Conservation (phyloP, 2,113 vertebrate genomes). For the Muntiacus muntjak region DNA sequence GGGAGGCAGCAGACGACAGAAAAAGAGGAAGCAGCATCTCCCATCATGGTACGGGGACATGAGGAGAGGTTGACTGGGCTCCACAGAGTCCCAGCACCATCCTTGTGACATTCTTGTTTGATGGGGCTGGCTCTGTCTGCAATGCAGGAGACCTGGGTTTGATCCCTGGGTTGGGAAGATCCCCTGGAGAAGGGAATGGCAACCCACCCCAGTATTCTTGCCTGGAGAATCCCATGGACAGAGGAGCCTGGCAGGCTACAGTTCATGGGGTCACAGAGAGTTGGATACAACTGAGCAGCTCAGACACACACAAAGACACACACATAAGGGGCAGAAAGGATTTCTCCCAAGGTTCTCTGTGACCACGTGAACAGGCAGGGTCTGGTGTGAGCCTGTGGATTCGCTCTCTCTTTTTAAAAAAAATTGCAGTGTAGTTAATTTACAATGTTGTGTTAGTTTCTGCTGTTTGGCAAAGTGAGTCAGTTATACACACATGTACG, state of each 20-base stretch:
- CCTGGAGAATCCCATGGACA: not conserved
- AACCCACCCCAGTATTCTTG: not conserved
- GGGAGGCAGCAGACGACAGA: not conserved
- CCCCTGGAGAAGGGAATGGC: not conserved
- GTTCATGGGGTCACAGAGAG: not conserved
- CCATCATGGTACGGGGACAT: accelerated
- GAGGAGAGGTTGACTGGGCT: not conserved
- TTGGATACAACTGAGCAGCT: not conserved
- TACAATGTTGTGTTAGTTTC: not conserved
- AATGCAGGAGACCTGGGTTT: not conserved
- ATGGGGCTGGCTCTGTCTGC: not conserved
- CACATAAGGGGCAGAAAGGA: not conserved
- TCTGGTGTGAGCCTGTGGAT: not conserved
- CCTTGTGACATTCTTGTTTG: not conserved
- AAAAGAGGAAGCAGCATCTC: not conserved
- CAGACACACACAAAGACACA: not conserved
- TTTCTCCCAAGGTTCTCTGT: not conserved
- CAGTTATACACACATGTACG: not conserved
- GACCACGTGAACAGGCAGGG: not conserved
- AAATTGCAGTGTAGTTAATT: not conserved
- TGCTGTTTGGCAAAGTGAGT: not conserved
- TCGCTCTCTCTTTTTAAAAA: not conserved
- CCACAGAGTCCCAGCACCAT: not conserved
- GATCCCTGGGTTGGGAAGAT: not conserved
- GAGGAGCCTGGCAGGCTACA: not conserved